phyloP scores from a whole-genome alignment of 2,888 invertebrate species.

The Nymphalis c-album region DNA sequence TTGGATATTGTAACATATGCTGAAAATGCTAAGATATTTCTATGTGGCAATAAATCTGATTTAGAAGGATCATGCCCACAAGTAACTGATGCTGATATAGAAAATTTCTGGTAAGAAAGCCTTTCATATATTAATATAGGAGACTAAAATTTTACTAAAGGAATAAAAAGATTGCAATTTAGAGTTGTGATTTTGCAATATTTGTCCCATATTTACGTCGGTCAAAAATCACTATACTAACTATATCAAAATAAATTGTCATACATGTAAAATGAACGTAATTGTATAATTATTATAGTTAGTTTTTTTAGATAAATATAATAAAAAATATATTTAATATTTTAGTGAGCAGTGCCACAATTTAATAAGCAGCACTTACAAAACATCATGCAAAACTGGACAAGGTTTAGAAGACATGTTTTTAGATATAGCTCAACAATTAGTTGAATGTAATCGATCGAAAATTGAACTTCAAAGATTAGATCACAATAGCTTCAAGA shows the following conservation, averaged over 20 bases:
- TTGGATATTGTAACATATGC: conserved; percentile 96
- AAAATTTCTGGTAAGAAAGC: conserved; percentile 87
- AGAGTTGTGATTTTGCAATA: no score
- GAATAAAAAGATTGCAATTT: no score
- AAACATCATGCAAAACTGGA: conserved; percentile 94
- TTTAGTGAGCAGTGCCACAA: conserved; percentile 94
- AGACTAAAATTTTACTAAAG: no score
- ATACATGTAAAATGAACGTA: no score
- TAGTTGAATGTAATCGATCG: conserved; percentile 91
- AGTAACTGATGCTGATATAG: conserved; percentile 93
- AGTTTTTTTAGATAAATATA: neutral
- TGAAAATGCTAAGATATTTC: conserved; percentile 96
- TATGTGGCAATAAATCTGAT: conserved; percentile 96
- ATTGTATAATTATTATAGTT: no score
- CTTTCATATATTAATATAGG: neutral
- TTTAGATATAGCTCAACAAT: conserved; percentile 89
- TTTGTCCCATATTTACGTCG: no score
- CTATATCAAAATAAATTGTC: no score
- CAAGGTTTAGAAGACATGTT: conserved; percentile 96
- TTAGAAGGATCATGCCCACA: conserved; percentile 87
- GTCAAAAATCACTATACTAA: no score
- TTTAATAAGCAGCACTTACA: conserved; percentile 92
- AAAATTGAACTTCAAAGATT: conserved; percentile 90
- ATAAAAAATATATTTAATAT: conserved; percentile 42
- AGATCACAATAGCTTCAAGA: conserved; percentile 89